These are phyloP conservation scores for Drosophila pseudoananassae DNA, from an alignment of 1,140 invertebrate species.

Conservation along the genomic window DNA sequence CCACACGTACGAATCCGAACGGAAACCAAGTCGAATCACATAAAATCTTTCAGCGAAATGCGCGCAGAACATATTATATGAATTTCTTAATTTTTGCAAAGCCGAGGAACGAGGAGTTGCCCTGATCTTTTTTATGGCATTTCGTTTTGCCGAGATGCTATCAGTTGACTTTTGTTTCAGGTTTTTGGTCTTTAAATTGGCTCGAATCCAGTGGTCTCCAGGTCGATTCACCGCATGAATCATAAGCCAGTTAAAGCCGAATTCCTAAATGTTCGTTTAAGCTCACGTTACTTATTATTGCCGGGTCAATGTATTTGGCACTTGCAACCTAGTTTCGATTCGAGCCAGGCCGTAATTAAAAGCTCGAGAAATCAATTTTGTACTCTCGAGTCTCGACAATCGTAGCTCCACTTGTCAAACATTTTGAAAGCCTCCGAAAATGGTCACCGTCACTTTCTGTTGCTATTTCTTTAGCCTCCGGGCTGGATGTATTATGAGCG, in stretches of 20 bases:
- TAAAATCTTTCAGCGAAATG: conserved; percentile 70
- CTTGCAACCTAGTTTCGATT: conserved; percentile 43
- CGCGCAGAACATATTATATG: conserved; percentile 54
- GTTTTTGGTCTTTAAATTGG: conserved; percentile 63
- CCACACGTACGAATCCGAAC: conserved; percentile 25
- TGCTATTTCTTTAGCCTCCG: conserved; percentile 17
- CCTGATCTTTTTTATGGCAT: conserved; percentile 64
- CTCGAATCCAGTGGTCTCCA: conserved; percentile 26
- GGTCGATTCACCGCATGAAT: conserved; percentile 55
- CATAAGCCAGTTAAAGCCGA: conserved; percentile 50
- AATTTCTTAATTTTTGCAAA: conserved; percentile 57
- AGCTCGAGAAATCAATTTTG: conserved; percentile 11
- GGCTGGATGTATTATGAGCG: conserved; percentile 3
- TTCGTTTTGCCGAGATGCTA: conserved; percentile 66
- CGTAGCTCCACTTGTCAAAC: background rate
- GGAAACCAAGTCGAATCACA: conserved; percentile 32
- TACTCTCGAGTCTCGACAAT: background rate
- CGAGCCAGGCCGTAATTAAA: background rate
- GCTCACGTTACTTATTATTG: conserved; percentile 12
- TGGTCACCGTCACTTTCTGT: background rate
- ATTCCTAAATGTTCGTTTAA: conserved; percentile 44
- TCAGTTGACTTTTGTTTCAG: conserved; percentile 48
- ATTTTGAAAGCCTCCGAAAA: background rate
- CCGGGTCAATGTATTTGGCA: conserved; percentile 30
- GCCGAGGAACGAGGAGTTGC: conserved; percentile 14